Evolutionary conservation across 1,140 invertebrate species (phyloP).

Genomic region (Saccostrea cuccullata): DNA sequence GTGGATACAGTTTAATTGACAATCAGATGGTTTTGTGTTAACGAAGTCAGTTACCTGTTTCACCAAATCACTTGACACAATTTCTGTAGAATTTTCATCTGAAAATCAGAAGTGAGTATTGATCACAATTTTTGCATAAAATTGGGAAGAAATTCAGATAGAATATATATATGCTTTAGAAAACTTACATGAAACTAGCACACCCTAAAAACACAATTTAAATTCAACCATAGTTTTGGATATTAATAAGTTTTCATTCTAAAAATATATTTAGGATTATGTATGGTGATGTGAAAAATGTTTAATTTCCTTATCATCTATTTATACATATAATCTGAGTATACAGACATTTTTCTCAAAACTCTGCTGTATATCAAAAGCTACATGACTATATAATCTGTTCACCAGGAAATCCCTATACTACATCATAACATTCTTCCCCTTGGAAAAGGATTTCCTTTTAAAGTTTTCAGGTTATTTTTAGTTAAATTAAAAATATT

Average conservation of each 20-base stretch:
- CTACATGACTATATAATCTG: too few species aligned
- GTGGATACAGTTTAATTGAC: slow-evolving; percentile 38
- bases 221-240: not conserved
- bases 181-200: not conserved
- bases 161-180: not conserved
- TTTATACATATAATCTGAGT: not conserved
- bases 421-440: too few species aligned
- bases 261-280: not conserved
- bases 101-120: not conserved
- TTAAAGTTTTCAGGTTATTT: too few species aligned
- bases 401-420: too few species aligned
- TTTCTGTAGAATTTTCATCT: not conserved
- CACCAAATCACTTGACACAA: not conserved
- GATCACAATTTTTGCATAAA: not conserved
- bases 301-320: not conserved
- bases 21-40: not conserved
- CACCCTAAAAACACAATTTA: not conserved
- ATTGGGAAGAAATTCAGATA: not conserved
- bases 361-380: too few species aligned
- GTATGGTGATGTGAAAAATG: not conserved
- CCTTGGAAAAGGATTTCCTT: too few species aligned
- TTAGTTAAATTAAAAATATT: too few species aligned
- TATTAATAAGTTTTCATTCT: not conserved
- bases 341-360: not conserved
- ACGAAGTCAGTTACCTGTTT: not conserved